Base-by-base conservation (phyloP, 2,113 vertebrate species). In the Xenus cinereus region DNA sequence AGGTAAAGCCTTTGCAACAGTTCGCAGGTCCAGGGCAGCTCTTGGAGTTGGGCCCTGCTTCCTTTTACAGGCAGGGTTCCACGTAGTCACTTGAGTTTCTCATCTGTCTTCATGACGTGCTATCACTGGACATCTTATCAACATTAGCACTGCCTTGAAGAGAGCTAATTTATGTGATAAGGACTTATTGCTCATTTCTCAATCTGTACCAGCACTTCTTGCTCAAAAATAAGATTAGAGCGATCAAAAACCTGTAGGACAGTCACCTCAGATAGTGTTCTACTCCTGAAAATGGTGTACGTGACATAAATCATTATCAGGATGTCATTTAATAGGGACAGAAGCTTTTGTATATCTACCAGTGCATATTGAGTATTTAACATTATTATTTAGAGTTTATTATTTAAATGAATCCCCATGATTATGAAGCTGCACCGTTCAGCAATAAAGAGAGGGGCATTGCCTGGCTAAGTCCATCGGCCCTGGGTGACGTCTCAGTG, bases 321-420 rank as follows among this genome's bases (percentile, higher is more conserved):
- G 80, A 23, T 75, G 51, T 51, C 68, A 56, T 88, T 95, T 84
- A 90, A 43, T 37, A 54, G 26, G 59, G 68, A 79, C 87, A 73
- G 66, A 93, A 95, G 57, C 57, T 69, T 8, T 92, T 87, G 67
- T 46, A 35, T 78, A 89, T 82, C 80, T 68, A 45, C 60, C 66
- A 63, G 69, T 50, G 17, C 59, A 57, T 59, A 57, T 63, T 20
- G 33, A 72, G 54, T 69, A 46, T 73, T 91, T 93, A 67, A 66
- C 51, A 12, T 45, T 91, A 72, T 90, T 76, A 68, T 59, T 53
- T 75, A 37, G 60, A 76, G 39, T 92, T 96, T 95, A 94, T 92
- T 95, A 95, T 97, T 93, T 89, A 89, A 95, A 92, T 93, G 91
- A 93, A 86, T 89, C 39, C 46, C 82, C 57, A 30, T 50, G 89